These are phyloP conservation scores for Ornithoptera priamus DNA, from an alignment of 2,888 invertebrate genomes.

Conservation along the genomic window DNA sequence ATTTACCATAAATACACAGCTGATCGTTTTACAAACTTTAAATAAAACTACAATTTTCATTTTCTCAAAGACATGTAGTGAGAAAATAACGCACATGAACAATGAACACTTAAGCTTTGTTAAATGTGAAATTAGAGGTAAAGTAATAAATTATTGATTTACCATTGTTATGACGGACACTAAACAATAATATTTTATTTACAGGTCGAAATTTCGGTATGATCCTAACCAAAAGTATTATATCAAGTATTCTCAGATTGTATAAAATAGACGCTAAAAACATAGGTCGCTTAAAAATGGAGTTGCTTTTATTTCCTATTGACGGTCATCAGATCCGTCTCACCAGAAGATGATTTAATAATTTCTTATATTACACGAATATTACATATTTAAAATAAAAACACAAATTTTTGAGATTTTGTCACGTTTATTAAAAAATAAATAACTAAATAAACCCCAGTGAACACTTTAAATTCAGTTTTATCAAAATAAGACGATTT, in stretches of 20 bases:
- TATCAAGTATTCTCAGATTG: slow-evolving; percentile 56
- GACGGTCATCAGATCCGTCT: slow-evolving; percentile 61
- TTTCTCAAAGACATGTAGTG: too few relatives aligned
- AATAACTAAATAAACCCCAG: too few relatives aligned
- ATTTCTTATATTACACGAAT: too few relatives aligned
- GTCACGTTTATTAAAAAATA: too few relatives aligned
- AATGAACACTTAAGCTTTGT: background rate
- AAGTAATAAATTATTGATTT: background rate
- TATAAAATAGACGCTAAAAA: slow-evolving; percentile 58
- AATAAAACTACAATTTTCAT: too few relatives aligned
- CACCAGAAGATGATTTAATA: slow-evolving; percentile 39
- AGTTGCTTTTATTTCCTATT: slow-evolving; percentile 62
- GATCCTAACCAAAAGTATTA: slow-evolving; percentile 63
- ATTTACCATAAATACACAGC: background rate
- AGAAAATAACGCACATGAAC: too few relatives aligned
- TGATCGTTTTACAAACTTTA: too few relatives aligned
- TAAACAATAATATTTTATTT: slow-evolving; percentile 25
- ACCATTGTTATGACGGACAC: background rate
- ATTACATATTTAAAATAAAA: too few relatives aligned
- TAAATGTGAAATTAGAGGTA: background rate
- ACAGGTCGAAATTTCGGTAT: slow-evolving; percentile 70
- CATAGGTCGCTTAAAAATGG: slow-evolving; percentile 61
- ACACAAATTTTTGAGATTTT: too few relatives aligned
- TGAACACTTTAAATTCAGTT: too few relatives aligned
- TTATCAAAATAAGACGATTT: too few relatives aligned